Percentiles rank a stretch among this genome's conserved stretches.
Evolutionary conservation across 1,140 invertebrate genomes (phyloP).

Genomic region (Drosophila burlai): DNA sequence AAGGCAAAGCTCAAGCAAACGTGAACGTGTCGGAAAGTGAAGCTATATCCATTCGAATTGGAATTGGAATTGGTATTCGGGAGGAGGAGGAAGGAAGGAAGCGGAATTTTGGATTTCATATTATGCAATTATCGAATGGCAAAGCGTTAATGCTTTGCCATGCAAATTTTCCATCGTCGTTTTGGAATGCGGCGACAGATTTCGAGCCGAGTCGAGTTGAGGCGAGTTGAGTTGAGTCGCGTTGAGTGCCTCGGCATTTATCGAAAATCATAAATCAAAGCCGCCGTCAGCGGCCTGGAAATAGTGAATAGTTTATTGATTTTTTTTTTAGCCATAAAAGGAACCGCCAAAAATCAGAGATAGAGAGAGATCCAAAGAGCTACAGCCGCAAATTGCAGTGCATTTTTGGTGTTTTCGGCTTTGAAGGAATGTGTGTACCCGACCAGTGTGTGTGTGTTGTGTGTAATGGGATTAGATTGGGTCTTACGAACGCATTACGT

Average conservation of each 20-base stretch:
- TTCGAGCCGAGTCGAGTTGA: conserved; percentile 27
- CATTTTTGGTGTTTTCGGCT: conserved; percentile 54
- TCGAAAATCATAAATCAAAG: conserved; percentile 55
- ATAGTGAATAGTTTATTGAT: conserved; percentile 51
- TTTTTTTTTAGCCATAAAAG: conserved; percentile 38
- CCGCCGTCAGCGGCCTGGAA: conserved; percentile 32
- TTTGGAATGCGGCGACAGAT: conserved; percentile 66
- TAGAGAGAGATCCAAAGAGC: conserved; percentile 1
- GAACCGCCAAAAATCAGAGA: conserved; percentile 23
- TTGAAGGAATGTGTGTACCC: conserved; percentile 1
- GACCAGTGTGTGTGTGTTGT: conserved; percentile 6
- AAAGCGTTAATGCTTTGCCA: conserved; percentile 79
- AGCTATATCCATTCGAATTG: conserved; percentile 50
- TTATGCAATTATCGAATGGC: conserved; percentile 73
- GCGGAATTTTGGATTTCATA: conserved; percentile 54
- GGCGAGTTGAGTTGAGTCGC: conserved; percentile 24
- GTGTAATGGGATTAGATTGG: conserved; percentile 69
- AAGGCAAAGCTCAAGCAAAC: conserved; percentile 65
- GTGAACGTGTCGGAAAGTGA: conserved; percentile 62
- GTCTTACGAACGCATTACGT: conserved; percentile 75
- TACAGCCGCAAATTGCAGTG: conserved; percentile 56
- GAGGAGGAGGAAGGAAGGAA: not conserved
- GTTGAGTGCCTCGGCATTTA: conserved; percentile 48
- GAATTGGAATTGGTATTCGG: conserved; percentile 17
- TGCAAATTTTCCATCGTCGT: conserved; percentile 64